Evolutionary conservation across 2,888 invertebrate genomes (phyloP).

Genomic region (Leptopterna dolabrata): DNA sequence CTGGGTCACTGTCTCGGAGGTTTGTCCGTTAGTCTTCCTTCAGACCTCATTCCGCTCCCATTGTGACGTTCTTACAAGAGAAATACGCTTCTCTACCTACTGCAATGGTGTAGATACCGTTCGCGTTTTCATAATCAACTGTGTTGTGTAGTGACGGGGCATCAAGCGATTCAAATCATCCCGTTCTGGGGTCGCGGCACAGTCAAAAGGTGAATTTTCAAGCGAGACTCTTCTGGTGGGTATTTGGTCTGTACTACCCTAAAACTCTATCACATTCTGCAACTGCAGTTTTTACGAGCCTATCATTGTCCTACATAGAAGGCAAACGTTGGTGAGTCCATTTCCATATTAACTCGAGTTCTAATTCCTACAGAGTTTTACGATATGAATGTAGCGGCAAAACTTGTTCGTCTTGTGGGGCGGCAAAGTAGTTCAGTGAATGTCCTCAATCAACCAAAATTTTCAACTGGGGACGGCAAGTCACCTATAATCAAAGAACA

Average conservation of each 20-base stretch:
- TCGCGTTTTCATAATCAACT: background rate
- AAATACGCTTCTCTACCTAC: background rate
- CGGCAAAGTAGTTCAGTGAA: background rate
- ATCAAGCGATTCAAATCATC: background rate
- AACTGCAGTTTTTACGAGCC: background rate
- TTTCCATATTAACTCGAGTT: background rate
- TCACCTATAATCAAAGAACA: background rate
- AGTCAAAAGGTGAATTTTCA: background rate
- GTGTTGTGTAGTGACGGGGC: background rate
- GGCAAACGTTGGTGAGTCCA: background rate
- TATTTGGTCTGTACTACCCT: background rate
- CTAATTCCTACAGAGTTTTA: background rate
- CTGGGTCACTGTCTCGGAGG: conserved; percentile 16
- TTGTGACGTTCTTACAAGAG: background rate
- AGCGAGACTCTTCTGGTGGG: background rate
- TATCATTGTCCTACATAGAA: background rate
- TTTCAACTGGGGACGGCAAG: background rate
- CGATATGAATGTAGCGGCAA: background rate
- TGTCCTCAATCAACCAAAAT: background rate
- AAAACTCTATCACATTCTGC: background rate
- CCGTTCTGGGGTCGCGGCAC: background rate
- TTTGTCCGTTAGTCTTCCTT: background rate
- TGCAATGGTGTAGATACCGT: no score
- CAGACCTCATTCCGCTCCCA: background rate
- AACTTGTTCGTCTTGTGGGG: background rate